Evolutionary conservation across 2,888 invertebrate genomes (phyloP), one percentile per base, ranked within the genome.

Genomic region (Willowsia nigromaculata): DNA sequence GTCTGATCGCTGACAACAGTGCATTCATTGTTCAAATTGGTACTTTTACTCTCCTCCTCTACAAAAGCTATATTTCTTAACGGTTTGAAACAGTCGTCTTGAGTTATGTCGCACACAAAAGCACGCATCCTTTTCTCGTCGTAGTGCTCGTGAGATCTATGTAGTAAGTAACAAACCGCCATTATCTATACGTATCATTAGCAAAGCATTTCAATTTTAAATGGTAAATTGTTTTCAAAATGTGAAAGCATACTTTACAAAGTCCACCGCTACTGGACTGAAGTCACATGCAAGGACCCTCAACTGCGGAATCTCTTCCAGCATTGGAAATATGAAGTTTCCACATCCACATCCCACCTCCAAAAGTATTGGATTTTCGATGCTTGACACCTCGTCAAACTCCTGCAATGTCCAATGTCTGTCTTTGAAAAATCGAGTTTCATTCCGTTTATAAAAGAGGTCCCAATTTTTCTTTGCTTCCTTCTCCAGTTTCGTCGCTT

Each of bases 371-470:
- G 84, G 88, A 76, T 65, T 78, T 25, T 40, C 18, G 27, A n/a
- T 62, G 0, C 0, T 18, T 22, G 96, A 94, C 18, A 99, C 94
- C 93, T 98, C 98, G 92, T 96, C 94, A 94, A 99, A 99, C 95
- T 99, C 99, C 93, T 98, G 95, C 90, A 96, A 97, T 0, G 98
- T 99, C 99, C 99, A 99, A 93, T 98, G 98, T 18, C 99, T 95
- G 94, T 99, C 98, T 94, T 97, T 97, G 93, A 99, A 99, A 94
- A 99, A 99, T 93, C 97, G 96, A 0, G 96, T 97, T 93, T 97
- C 97, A 93, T 99, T 99, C 89, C 99, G 95, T 94, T 99, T 99
- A 94, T 99, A 99, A 94, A 99, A 99, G 82, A 98, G 94, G 94
- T 99, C 99, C 99, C 99, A 99, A 93, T 98, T 96, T 90, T 97